Conservation (phyloP, 1,140 invertebrate genomes). For the Drosophila kepulauana region DNA sequence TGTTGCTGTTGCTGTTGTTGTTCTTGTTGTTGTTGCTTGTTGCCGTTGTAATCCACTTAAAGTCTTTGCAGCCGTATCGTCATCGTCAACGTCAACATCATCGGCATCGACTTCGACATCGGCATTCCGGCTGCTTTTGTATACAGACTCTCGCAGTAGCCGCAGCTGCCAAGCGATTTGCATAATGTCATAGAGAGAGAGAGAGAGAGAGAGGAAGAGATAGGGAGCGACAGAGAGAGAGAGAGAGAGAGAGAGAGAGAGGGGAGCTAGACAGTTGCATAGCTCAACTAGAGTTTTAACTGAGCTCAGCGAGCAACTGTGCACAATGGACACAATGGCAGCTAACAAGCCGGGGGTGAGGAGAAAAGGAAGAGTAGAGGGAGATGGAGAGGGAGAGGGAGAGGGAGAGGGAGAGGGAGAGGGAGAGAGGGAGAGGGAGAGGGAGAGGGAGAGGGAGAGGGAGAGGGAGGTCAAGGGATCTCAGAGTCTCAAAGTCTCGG, state of each 20-base stretch:
- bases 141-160: slow-evolving; percentile 14
- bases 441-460: no score
- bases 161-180: slow-evolving; percentile 44
- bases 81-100: no score
- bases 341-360: no score
- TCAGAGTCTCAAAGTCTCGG: not conserved
- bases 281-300: slow-evolving; percentile 16
- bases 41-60: slow-evolving; percentile 50
- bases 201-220: not conserved
- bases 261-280: not conserved
- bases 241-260: not conserved
- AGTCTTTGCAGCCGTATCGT: slow-evolving; percentile 39
- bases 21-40: slow-evolving; percentile 4
- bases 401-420: no score
- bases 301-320: slow-evolving; percentile 4
- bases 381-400: no score
- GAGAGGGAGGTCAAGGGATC: no score
- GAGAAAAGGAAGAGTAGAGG: no score
- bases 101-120: not conserved
- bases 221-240: slow-evolving; percentile 2
- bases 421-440: no score
- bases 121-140: slow-evolving; percentile 39
- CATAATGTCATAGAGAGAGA: slow-evolving; percentile 44
- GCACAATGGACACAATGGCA: slow-evolving; percentile 8
- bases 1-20: slow-evolving; percentile 26